Evolutionary conservation across 2,113 vertebrate species (phyloP), one percentile per base, ranked within the genome.

Genomic region (Scomber scombrus): DNA sequence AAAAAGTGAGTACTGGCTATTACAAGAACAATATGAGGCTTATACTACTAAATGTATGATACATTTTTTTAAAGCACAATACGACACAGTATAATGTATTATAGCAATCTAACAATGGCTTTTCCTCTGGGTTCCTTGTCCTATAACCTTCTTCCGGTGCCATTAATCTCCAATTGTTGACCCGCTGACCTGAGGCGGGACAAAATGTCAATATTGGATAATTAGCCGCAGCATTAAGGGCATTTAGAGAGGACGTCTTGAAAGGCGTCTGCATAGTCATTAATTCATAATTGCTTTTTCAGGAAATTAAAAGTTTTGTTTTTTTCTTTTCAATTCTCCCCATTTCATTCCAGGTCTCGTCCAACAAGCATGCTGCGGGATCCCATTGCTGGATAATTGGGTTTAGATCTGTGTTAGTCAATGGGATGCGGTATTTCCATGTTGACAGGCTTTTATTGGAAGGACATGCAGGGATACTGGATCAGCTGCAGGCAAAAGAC

Each of bases 191-290:
- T 52, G 75, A 88, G 90, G 92, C 77, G 81, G 91, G 87, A 82
- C 88, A 71, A 85, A 80, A 89, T 84, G 91, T 94, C 93, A 93
- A 87, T 93, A 83, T 7, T 56, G 87, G 90, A 89, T 93, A 86
- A 93, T 91, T 90, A 92, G 84, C 82, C 2, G 19, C 63, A 43
- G 71, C 73, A 84, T 88, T 85, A 86, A 66, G 67, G 82, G 66
- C 69, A 21, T 88, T 90, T 89, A 85, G 82, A 64, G 55, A 80
- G 61, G 81, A 91, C 85, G 83, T 83, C 77, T 82, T 61, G 4
- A 82, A 71, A 79, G 57, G 71, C 29, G 14, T 61, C 23, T 58
- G 68, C 19, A 19, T 12, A n/a, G 18, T 64, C 46, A n/a, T 63
- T 80, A 49, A 81, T 73, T 78, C 75, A 72, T 78, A 51, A 84